Base-by-base conservation (phyloP, 1,140 invertebrate species). In the Lordiphosa stackelbergi region DNA sequence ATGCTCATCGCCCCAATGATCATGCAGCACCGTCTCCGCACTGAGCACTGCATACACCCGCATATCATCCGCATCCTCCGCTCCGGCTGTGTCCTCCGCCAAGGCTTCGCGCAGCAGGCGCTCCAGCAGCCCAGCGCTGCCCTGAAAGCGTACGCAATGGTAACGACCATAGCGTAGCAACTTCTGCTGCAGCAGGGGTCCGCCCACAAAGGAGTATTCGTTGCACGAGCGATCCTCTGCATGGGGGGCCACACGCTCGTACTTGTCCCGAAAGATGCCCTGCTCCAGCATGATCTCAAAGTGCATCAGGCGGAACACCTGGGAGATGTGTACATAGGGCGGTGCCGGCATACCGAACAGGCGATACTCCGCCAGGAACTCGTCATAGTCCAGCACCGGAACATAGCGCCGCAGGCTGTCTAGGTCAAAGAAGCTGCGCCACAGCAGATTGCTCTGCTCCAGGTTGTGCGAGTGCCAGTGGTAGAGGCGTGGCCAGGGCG, bases 371-470 rank as follows among this genome's bases (percentile, higher is more conserved):
- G 69, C 35, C 22, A 98, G 87, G 88, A 95, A 94, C 74, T 98
- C 93, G 57, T 93, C 85, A 88, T 97, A 92, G 90, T 99, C 97
- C 9, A 97, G 90, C 0, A 98, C 94, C 43, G 96, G 95, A 12
- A 94, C 91, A 90, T 93, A 98, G 53, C 90, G 89, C 83, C 92
- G 89, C 10, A 99, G 87, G 85, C 95, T 95, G 7, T 89, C 61
- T 8, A 98, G 53, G 86, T 99, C 93, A 88, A 99, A 99, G 88
- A 98, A 99, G 13, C 88, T 79, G 7, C 89, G 87, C 98, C 98
- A 99, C 4, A 87, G 84, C 22, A 88, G 34, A 7, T 66, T 53
- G 31, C 40, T 48, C 35, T 88, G 86, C 1, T 54, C 36, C 51
- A 92, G 78, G 53, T 90, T 89, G 19, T 83, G 88, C 28, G 91